Conservation (phyloP, 2,113 vertebrate genomes). For the Corythornis vintsioides region DNA sequence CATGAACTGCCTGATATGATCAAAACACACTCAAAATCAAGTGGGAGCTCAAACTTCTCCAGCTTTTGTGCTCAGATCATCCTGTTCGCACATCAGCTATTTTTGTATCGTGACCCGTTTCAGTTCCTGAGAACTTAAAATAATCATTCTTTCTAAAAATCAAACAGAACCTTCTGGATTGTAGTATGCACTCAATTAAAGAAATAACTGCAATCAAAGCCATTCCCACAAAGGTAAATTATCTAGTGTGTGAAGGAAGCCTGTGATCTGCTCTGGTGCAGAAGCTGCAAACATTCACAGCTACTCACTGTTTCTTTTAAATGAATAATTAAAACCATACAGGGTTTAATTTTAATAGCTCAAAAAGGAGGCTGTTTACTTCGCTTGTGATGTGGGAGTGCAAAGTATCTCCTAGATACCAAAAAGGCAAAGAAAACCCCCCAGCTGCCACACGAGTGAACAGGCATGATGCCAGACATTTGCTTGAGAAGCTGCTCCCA, state of each 20-base stretch:
- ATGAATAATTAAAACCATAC: not conserved
- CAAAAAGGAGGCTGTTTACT: not conserved
- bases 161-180: not conserved
- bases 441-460: not conserved
- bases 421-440: not conserved
- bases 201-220: not conserved
- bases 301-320: not conserved
- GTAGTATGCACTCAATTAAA: not conserved
- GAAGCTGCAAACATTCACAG: not conserved
- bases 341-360: not conserved
- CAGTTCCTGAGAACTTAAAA: not conserved
- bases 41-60: not conserved
- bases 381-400: not conserved
- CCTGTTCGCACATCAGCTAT: not conserved
- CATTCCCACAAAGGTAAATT: not conserved
- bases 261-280: not conserved
- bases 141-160: not conserved
- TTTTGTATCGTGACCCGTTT: not conserved
- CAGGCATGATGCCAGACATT: not conserved
- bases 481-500: not conserved
- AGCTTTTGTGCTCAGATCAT: not conserved
- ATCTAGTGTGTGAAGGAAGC: not conserved
- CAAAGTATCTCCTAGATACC: not conserved
- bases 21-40: not conserved
- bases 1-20: not conserved